A percentile compares a stretch with the other conserved stretches of the same genome.
phyloP scores from a whole-genome alignment of 2,888 invertebrate species.

The Argynnis bischoffii region DNA sequence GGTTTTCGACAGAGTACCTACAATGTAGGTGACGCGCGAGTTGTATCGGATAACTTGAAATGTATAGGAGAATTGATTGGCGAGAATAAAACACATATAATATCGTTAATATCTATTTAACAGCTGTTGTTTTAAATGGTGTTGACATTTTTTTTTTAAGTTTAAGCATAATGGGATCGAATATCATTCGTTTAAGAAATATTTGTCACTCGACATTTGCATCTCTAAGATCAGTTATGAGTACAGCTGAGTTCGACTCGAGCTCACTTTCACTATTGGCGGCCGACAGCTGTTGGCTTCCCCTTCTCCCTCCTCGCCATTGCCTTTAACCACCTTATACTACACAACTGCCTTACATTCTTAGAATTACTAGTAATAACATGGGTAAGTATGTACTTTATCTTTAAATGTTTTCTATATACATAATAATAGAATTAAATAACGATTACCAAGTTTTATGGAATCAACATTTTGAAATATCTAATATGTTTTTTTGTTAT shows the following conservation, averaged over 20 bases:
- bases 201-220: background rate
- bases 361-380: conserved; percentile 36
- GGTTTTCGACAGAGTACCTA: too few relatives aligned
- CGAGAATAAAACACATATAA: too few relatives aligned
- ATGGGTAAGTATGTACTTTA: conserved; percentile 13
- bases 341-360: conserved; percentile 74
- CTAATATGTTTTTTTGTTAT: too few relatives aligned
- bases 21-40: too few relatives aligned
- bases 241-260: conserved; percentile 45
- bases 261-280: conserved; percentile 78
- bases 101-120: too few relatives aligned
- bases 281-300: conserved; percentile 73
- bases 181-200: background rate
- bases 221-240: conserved; percentile 19
- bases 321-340: conserved; percentile 47
- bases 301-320: conserved; percentile 45
- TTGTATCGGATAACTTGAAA: too few relatives aligned
- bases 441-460: background rate
- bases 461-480: background rate
- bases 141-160: too few relatives aligned
- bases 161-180: too few relatives aligned
- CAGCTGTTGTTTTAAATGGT: too few relatives aligned
- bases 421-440: background rate
- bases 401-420: background rate
- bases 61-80: too few relatives aligned